A percentile compares a stretch with the other conserved stretches of the same genome.
phyloP scores from a whole-genome alignment of 2,888 invertebrate genomes.

The Aricia artaxerxes region DNA sequence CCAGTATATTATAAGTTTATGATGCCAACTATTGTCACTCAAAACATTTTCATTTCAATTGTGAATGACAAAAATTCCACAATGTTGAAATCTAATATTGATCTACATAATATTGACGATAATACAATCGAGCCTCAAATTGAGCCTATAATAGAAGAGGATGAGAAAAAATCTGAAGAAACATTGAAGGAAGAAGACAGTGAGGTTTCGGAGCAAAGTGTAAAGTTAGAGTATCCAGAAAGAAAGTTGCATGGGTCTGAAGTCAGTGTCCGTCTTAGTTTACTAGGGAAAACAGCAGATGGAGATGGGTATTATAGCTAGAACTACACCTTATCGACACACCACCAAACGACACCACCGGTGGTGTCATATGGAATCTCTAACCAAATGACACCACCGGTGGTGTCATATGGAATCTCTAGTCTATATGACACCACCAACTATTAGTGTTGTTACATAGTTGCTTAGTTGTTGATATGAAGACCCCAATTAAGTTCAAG shows the following conservation, averaged over 20 bases:
- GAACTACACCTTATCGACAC: background rate
- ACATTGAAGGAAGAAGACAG: background rate
- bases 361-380: no score
- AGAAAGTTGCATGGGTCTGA: constrained; percentile 55
- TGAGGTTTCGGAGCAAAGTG: constrained; percentile 38
- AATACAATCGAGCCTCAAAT: constrained; percentile 34
- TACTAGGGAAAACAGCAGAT: constrained; percentile 70
- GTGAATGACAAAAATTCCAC: constrained; percentile 27
- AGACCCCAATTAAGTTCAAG: no score
- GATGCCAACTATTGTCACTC: background rate
- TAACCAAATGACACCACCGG: no score
- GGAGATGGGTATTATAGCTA: constrained; percentile 63
- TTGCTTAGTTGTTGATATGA: no score
- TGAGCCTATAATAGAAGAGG: background rate
- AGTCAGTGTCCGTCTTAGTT: constrained; percentile 59
- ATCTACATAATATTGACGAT: constrained; percentile 42
- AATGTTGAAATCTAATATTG: constrained; percentile 65
- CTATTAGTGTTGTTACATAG: no score
- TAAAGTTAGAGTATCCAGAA: constrained; percentile 39
- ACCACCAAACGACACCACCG: no score
- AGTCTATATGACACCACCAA: no score
- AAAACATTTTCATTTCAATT: background rate
- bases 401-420: no score
- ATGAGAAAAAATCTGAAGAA: background rate
- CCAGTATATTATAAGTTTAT: background rate